Percentiles rank a stretch among this genome's conserved stretches.
Conservation (phyloP, 2,888 invertebrate species). For the Dolichopus griseipennis region DNA sequence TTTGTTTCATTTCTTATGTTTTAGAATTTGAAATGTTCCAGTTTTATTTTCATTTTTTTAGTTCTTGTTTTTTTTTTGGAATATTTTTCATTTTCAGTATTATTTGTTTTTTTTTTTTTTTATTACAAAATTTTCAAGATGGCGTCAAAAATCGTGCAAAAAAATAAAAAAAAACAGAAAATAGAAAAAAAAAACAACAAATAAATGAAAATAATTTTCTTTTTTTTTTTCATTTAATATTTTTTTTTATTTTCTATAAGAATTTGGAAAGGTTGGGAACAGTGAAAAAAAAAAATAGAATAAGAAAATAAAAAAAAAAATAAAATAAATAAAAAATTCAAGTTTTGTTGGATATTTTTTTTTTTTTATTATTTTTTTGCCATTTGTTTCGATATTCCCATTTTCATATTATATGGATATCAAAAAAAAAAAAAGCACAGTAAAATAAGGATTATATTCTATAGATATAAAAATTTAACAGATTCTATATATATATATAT, state of each 20-base stretch:
- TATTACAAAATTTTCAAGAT: background rate
- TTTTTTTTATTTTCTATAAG: too few relatives aligned
- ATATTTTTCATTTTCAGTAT: background rate
- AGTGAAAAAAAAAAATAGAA: too few relatives aligned
- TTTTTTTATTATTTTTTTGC: background rate
- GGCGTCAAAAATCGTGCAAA: constrained; percentile 12
- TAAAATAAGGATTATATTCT: background rate
- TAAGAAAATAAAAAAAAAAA: too few relatives aligned
- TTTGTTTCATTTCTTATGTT: too few relatives aligned
- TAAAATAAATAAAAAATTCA: too few relatives aligned
- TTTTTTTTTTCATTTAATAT: background rate
- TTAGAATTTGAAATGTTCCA: too few relatives aligned
- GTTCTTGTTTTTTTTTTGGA: too few relatives aligned
- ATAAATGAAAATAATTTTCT: too few relatives aligned
- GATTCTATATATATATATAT: background rate
- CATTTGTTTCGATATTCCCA: background rate
- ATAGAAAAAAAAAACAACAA: too few relatives aligned
- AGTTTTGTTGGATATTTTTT: too few relatives aligned
- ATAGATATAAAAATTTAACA: background rate
- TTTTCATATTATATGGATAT: background rate
- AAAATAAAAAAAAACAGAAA: background rate
- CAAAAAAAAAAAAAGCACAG: background rate
- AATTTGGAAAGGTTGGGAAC: too few relatives aligned
- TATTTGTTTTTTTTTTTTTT: background rate
- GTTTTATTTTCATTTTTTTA: too few relatives aligned